These are phyloP conservation scores for Caranx ignobilis DNA, from an alignment of 2,113 vertebrate species.

Conservation along the genomic window DNA sequence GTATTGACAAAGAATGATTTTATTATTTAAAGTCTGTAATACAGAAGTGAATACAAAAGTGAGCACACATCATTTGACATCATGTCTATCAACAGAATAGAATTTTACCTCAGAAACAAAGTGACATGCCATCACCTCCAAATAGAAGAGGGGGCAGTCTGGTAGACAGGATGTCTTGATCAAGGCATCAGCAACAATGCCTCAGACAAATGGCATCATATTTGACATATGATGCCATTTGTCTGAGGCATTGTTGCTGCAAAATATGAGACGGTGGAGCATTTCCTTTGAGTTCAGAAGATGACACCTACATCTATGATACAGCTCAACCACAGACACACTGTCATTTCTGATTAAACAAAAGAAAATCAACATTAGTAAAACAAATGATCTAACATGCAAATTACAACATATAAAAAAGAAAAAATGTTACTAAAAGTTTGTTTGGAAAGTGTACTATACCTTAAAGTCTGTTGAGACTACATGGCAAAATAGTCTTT, in stretches of 20 bases:
- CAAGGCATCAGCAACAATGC: not conserved
- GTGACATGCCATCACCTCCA: not conserved
- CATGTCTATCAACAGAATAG: not conserved
- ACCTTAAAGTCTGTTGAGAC: conserved; percentile 1
- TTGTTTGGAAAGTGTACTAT: not conserved
- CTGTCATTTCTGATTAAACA: not conserved
- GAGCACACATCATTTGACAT: not conserved
- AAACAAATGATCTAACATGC: not conserved
- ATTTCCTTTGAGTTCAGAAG: not conserved
- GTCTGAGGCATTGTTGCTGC: not conserved
- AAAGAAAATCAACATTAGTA: too few species aligned
- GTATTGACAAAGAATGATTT: not conserved
- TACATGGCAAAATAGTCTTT: not conserved
- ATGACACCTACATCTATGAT: too few species aligned
- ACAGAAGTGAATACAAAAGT: not conserved
- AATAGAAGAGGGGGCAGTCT: not conserved
- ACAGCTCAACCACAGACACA: not conserved
- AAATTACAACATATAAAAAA: not conserved
- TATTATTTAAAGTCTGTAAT: not conserved
- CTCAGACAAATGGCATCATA: too few species aligned
- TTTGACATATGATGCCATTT: not conserved
- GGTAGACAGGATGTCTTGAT: not conserved
- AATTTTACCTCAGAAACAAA: not conserved
- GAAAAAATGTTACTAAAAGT: not conserved
- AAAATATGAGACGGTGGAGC: not conserved